These are phyloP conservation scores for Drosophila pachea DNA, from an alignment of 1,140 invertebrate species.

Conservation along the genomic window DNA sequence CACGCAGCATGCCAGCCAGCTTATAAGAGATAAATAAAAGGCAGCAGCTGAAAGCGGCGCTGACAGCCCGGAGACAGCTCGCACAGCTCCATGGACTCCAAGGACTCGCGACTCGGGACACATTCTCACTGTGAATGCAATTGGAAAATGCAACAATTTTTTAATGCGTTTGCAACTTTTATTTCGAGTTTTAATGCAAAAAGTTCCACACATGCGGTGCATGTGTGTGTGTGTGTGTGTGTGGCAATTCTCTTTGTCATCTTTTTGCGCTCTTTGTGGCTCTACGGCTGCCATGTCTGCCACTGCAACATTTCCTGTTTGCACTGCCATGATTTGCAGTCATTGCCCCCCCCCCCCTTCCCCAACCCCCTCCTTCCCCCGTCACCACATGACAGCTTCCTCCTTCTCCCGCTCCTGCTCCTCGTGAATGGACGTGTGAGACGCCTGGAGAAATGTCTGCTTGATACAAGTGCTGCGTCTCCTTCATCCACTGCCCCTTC, in stretches of 20 bases:
- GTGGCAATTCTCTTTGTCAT: conserved; percentile 29
- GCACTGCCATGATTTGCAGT: conserved; percentile 66
- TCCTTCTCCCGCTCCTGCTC: background rate
- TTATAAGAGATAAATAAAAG: conserved; percentile 48
- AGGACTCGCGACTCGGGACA: conserved; percentile 15
- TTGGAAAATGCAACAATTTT: conserved; percentile 73
- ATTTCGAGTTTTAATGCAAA: conserved; percentile 70
- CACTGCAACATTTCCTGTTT: conserved; percentile 70
- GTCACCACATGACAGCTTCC: no score
- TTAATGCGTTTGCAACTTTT: conserved; percentile 74
- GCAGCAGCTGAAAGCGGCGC: conserved; percentile 12
- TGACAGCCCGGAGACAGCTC: conserved; percentile 44
- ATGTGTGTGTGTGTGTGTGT: conserved; percentile 5
- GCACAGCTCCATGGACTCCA: no score
- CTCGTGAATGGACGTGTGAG: conserved; percentile 52
- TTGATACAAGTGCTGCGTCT: conserved; percentile 13
- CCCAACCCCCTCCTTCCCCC: background rate
- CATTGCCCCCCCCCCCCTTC: conserved; percentile 23
- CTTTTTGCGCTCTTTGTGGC: conserved; percentile 40
- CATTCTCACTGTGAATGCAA: conserved; percentile 60
- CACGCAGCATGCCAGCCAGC: no score
- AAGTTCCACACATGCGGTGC: conserved; percentile 23
- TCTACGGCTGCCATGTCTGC: conserved; percentile 16
- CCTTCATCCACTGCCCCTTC: background rate
- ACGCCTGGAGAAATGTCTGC: conserved; percentile 58